Percentiles rank a stretch among this genome's conserved stretches.
Evolutionary conservation across 2,888 invertebrate genomes (phyloP).

Genomic region (Ommatoiulus sabulosus): DNA sequence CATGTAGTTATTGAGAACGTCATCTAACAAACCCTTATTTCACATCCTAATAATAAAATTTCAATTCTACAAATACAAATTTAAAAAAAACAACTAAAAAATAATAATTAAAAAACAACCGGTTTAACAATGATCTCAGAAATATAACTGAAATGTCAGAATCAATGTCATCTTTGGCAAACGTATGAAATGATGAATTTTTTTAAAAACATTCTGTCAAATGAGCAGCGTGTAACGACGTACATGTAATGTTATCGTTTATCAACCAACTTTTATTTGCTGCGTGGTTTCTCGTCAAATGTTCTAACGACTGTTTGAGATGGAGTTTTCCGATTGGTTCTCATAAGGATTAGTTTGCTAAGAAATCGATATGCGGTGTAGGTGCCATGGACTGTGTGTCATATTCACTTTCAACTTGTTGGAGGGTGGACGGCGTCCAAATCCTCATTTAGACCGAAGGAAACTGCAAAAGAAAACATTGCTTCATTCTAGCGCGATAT

Average conservation of each 20-base stretch:
- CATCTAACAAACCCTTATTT: not conserved
- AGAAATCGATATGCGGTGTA: conserved; percentile 28
- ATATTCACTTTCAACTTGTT: not conserved
- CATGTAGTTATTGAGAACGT: not conserved
- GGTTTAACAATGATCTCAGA: not conserved
- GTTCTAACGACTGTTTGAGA: not conserved
- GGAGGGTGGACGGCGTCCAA: not conserved
- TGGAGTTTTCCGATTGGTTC: not conserved
- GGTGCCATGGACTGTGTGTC: not conserved
- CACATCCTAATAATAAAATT: not conserved
- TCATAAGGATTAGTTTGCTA: conserved; percentile 18
- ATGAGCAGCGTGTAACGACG: not conserved
- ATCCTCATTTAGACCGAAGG: not conserved
- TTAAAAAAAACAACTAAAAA: not conserved
- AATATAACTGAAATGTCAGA: not conserved
- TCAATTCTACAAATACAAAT: not conserved
- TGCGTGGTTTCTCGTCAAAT: not conserved
- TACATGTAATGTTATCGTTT: not conserved
- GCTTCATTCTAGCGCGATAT: not conserved
- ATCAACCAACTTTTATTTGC: conserved; percentile 1
- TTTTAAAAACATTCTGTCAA: not conserved
- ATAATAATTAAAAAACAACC: not conserved
- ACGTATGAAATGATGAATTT: not conserved
- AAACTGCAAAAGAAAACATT: conserved; percentile 11
- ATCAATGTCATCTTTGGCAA: not conserved